Conservation (phyloP, 2,888 invertebrate genomes). For the Drosophila setosimentum region DNA sequence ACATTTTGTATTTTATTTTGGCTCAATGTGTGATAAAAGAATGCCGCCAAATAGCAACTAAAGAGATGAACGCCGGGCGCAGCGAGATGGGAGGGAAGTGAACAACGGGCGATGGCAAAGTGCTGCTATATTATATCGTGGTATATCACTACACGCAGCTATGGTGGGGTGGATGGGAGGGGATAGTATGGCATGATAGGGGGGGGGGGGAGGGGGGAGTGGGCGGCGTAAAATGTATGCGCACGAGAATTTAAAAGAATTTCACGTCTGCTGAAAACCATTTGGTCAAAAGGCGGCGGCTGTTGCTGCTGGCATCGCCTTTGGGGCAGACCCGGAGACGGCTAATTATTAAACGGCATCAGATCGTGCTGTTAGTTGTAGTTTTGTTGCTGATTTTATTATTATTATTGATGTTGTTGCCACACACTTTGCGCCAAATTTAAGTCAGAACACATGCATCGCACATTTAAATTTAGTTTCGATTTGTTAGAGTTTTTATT, state of each 20-base stretch:
- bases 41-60: slow-evolving; percentile 46
- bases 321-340: slow-evolving; percentile 34
- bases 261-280: slow-evolving; percentile 42
- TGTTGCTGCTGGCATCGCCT: slow-evolving; percentile 14
- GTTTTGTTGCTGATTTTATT: neutral
- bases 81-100: neutral
- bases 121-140: slow-evolving; percentile 35
- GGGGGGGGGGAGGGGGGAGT: neutral
- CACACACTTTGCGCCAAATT: slow-evolving; percentile 64
- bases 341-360: slow-evolving; percentile 18
- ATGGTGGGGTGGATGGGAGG: slow-evolving; percentile 10
- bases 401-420: slow-evolving; percentile 34
- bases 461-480: slow-evolving; percentile 58
- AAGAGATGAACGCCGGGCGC: slow-evolving; percentile 2
- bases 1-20: slow-evolving; percentile 7
- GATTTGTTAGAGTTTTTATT: slow-evolving; percentile 36
- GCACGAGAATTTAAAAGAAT: slow-evolving; percentile 30
- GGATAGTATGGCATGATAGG: slow-evolving; percentile 10
- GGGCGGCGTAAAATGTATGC: neutral
- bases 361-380: slow-evolving; percentile 11
- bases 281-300: slow-evolving; percentile 40
- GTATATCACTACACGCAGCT: slow-evolving; percentile 34
- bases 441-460: slow-evolving; percentile 59
- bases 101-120: slow-evolving; percentile 8
- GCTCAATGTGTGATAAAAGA: slow-evolving; percentile 55